phyloP scores from a whole-genome alignment of 2,113 vertebrate species.

The Micronycteris hirsuta region DNA sequence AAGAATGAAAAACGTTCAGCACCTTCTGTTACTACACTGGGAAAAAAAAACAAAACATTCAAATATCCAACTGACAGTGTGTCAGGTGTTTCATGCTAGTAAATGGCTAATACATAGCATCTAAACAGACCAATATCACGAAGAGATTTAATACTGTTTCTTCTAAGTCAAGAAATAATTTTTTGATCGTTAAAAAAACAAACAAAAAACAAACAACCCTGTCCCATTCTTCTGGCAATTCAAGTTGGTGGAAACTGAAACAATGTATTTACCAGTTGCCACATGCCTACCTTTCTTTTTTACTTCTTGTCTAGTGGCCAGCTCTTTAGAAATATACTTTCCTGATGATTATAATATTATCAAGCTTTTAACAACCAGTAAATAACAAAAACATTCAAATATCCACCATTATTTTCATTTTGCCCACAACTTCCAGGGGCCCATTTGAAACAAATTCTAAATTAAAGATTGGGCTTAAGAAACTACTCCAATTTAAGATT shows the following conservation, averaged over 20 bases:
- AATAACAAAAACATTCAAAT: slow-evolving; percentile 21
- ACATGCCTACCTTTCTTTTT: not conserved
- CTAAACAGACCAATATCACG: not conserved
- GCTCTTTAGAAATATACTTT: not conserved
- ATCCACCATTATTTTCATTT: slow-evolving; percentile 20
- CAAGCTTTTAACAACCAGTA: not conserved
- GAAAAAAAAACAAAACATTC: not conserved
- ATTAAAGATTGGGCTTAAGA: not conserved
- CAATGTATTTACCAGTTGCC: not conserved
- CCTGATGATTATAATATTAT: not conserved
- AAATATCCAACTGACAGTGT: not conserved
- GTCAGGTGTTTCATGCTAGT: not conserved
- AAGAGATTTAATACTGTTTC: not conserved
- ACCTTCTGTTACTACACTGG: not conserved
- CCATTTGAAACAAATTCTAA: slow-evolving; percentile 19
- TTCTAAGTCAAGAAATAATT: not conserved
- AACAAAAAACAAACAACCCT: not conserved
- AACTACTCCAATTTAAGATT: not conserved
- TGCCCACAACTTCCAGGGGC: not conserved
- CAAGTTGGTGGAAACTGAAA: not conserved
- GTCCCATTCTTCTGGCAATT: not conserved
- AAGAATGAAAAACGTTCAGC: not conserved
- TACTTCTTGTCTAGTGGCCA: not conserved
- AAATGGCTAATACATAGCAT: not conserved
- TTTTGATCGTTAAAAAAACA: not conserved